These are phyloP conservation scores for Chamaetylas fuelleborni DNA, from an alignment of 2,113 vertebrate species.

Conservation along the genomic window DNA sequence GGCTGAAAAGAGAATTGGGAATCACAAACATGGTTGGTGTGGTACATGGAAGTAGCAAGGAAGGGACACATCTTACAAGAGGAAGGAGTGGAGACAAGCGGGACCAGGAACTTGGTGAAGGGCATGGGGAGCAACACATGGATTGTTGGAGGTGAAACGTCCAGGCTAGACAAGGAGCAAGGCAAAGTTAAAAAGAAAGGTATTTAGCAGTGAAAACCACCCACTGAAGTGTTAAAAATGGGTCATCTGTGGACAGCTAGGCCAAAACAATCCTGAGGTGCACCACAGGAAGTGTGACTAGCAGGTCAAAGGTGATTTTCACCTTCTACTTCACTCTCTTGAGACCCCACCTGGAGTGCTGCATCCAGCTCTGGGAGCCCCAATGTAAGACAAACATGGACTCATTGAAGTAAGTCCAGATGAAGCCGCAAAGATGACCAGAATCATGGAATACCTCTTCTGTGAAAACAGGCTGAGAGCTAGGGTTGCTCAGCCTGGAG, in stretches of 20 bases:
- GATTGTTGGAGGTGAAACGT: neutral
- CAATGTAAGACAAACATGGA: no score
- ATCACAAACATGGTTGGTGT: neutral
- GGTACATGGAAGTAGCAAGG: neutral
- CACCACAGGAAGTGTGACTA: neutral
- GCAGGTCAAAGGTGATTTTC: neutral
- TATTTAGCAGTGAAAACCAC: neutral
- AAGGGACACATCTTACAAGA: neutral
- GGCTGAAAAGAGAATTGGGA: neutral
- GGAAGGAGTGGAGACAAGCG: neutral
- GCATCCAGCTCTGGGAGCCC: neutral
- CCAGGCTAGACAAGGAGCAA: neutral
- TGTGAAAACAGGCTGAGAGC: neutral
- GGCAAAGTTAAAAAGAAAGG: neutral
- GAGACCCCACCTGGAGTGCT: neutral
- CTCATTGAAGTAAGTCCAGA: neutral
- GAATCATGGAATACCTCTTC: neutral
- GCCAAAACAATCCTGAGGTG: neutral
- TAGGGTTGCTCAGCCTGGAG: neutral
- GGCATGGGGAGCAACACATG: neutral
- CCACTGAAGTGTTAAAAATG: neutral
- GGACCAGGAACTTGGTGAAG: neutral
- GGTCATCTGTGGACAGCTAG: neutral
- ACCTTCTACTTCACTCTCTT: neutral
- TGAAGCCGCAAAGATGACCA: neutral